These are phyloP conservation scores for Callospermophilus lateralis DNA, from an alignment of 2,113 vertebrate species.

Conservation along the genomic window DNA sequence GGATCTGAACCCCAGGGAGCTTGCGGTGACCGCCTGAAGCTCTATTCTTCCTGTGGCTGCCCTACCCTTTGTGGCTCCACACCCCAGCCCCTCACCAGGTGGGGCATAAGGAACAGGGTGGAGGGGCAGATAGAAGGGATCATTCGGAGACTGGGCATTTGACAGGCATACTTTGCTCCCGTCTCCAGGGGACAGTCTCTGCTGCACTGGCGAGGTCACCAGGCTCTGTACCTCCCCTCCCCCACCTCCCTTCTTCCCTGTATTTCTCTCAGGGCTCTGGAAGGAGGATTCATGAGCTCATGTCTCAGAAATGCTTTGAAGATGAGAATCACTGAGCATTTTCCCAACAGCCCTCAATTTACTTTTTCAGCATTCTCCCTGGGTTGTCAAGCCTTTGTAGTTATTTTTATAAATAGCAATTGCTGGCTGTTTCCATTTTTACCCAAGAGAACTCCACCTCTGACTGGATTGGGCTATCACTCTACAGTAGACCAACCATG, in stretches of 20 bases:
- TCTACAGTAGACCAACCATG: background rate
- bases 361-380: constrained; percentile 81
- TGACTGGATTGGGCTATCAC: constrained; percentile 21
- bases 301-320: constrained; percentile 80
- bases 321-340: constrained; percentile 77
- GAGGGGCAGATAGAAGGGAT: background rate
- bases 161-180: background rate
- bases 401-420: constrained; percentile 82
- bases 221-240: background rate
- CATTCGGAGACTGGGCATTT: too few species aligned
- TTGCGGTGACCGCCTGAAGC: background rate
- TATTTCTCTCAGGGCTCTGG: constrained; percentile 29
- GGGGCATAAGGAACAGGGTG: background rate
- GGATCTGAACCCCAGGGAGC: background rate
- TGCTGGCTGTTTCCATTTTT: constrained; percentile 81
- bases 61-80: background rate
- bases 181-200: background rate
- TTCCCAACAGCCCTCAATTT: constrained; percentile 80
- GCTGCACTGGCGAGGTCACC: background rate
- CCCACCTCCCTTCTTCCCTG: background rate
- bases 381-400: constrained; percentile 82
- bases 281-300: constrained; percentile 74
- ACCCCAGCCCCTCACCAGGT: background rate
- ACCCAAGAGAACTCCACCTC: constrained; percentile 74
- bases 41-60: background rate